A percentile compares a stretch with the other conserved stretches of the same genome.
phyloP scores from a whole-genome alignment of 2,797 vertebrate genomes.

The Natrix natrix region DNA sequence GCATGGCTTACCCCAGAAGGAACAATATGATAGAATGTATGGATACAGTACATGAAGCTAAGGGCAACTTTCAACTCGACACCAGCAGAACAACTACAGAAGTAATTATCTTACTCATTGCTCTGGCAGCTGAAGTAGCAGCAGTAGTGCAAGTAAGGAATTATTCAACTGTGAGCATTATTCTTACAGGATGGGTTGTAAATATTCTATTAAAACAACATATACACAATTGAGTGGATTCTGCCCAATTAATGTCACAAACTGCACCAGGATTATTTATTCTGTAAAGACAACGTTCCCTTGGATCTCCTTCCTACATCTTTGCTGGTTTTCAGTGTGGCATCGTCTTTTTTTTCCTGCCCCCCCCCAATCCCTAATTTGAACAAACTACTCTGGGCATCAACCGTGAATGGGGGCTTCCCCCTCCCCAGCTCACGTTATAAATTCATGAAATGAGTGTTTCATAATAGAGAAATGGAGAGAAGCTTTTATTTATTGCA shows the following conservation, averaged over 20 bases:
- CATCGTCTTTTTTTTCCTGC: not conserved
- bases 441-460: constrained; percentile 43
- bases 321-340: not conserved
- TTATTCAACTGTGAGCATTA: not conserved
- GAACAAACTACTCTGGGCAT: constrained; percentile 23
- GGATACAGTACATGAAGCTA: not conserved
- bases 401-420: not conserved
- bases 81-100: not conserved
- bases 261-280: not conserved
- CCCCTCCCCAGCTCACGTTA: constrained; percentile 8
- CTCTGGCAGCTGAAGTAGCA: not conserved
- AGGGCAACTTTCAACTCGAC: not conserved
- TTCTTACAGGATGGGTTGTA: not conserved
- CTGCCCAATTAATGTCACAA: not conserved
- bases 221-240: not conserved
- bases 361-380: not conserved
- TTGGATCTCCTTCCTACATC: not conserved
- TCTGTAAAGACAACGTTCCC: too few relatives aligned
- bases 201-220: not conserved
- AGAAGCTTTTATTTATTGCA: constrained; percentile 46
- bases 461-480: constrained; percentile 44
- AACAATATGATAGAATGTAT: not conserved
- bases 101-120: not conserved
- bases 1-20: not conserved
- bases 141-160: not conserved